Evolutionary conservation across 2,888 invertebrate genomes (phyloP).

Genomic region (Autographa gamma): DNA sequence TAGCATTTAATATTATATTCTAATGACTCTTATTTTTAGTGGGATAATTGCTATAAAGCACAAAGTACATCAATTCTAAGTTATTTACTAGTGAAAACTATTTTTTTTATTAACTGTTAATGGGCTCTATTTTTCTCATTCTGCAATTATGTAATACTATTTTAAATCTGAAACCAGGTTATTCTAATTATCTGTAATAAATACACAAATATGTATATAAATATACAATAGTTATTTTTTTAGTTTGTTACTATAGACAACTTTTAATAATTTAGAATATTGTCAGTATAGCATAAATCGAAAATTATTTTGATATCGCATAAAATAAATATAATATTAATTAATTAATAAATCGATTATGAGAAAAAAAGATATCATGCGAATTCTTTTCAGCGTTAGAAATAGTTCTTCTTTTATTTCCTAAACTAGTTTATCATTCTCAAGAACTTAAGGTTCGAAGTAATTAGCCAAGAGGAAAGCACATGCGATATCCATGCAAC

Average conservation of each 20-base stretch:
- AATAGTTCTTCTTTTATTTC: constrained; percentile 14
- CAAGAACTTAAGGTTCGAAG: constrained; percentile 32
- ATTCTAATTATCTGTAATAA: background rate
- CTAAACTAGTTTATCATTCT: constrained; percentile 40
- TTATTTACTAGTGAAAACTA: background rate
- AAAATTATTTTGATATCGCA: constrained; percentile 30
- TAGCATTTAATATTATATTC: background rate
- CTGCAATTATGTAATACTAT: too few relatives aligned
- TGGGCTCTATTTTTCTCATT: too few relatives aligned
- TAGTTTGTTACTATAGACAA: background rate
- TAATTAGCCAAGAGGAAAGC: constrained; percentile 43
- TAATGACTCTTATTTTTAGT: background rate
- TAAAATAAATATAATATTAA: constrained; percentile 15
- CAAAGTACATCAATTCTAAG: background rate
- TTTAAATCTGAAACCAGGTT: too few relatives aligned
- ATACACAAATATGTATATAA: constrained; percentile 4
- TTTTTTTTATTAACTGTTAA: too few relatives aligned
- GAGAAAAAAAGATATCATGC: constrained; percentile 41
- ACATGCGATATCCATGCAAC: constrained; percentile 59
- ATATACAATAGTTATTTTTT: background rate
- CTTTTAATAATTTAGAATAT: constrained; percentile 6
- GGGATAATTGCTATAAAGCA: background rate
- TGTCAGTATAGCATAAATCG: constrained; percentile 12
- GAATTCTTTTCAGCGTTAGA: constrained; percentile 40
- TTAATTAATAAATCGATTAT: constrained; percentile 10